These are phyloP conservation scores for Acronicta leporina DNA, from an alignment of 2,888 invertebrate genomes.

Conservation along the genomic window DNA sequence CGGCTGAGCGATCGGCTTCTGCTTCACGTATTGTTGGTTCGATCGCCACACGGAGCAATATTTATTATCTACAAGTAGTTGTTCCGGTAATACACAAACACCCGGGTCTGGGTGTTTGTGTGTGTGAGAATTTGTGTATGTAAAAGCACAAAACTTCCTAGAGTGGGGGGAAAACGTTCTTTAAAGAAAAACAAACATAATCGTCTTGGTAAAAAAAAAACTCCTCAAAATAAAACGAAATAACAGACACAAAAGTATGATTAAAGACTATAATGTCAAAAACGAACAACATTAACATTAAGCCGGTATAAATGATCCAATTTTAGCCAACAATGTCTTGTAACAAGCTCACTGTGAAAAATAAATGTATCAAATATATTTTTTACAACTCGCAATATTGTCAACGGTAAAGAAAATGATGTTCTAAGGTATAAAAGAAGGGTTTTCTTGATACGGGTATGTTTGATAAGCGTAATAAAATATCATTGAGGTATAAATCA, in stretches of 20 bases:
- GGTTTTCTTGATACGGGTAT: slow-evolving; percentile 70
- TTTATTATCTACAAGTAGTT: too few species aligned
- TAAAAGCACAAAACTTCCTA: too few species aligned
- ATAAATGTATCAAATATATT: slow-evolving; percentile 57
- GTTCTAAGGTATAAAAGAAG: slow-evolving; percentile 69
- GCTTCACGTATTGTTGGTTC: too few species aligned
- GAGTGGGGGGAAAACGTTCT: too few species aligned
- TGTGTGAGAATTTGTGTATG: too few species aligned
- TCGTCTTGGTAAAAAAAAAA: background rate
- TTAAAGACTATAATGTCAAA: slow-evolving; percentile 11
- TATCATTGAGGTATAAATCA: slow-evolving; percentile 80
- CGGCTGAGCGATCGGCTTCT: too few species aligned
- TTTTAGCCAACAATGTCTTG: slow-evolving; percentile 54
- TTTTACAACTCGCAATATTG: slow-evolving; percentile 68
- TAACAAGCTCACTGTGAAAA: slow-evolving; percentile 58
- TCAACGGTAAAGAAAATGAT: slow-evolving; percentile 70
- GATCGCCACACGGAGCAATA: too few species aligned
- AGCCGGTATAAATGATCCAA: slow-evolving; percentile 57
- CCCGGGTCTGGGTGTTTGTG: too few species aligned
- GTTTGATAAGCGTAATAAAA: slow-evolving; percentile 82
- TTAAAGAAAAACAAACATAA: too few species aligned
- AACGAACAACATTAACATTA: slow-evolving; percentile 51
- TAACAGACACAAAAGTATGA: background rate
- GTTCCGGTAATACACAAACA: too few species aligned
- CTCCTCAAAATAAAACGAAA: background rate